Percentiles rank a stretch among this genome's conserved stretches.
These are phyloP conservation scores for Mamestra brassicae DNA, from an alignment of 2,888 invertebrate species.

Conservation along the genomic window DNA sequence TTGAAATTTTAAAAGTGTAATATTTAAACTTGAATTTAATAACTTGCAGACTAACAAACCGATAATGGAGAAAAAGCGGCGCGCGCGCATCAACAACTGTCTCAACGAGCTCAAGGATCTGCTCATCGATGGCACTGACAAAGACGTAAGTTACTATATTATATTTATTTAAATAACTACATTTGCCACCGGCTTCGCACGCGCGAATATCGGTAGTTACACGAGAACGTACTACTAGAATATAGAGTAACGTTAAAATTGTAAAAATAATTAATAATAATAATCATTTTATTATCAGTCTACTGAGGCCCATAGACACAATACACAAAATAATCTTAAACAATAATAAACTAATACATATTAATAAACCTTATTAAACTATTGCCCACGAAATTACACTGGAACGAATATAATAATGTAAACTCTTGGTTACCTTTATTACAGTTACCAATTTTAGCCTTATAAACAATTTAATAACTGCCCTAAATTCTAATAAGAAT, in stretches of 20 bases:
- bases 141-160: slow-evolving; percentile 94
- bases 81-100: slow-evolving; percentile 97
- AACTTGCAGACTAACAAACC: slow-evolving; percentile 95
- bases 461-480: background rate
- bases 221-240: too few species aligned
- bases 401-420: background rate
- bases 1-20: background rate
- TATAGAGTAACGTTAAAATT: too few species aligned
- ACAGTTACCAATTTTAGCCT: background rate
- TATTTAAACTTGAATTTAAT: slow-evolving; percentile 10
- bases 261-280: too few species aligned
- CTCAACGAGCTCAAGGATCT: slow-evolving; percentile 96
- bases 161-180: too few species aligned
- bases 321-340: too few species aligned
- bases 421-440: background rate
- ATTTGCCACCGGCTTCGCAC: background rate
- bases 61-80: slow-evolving; percentile 97
- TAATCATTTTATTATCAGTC: too few species aligned
- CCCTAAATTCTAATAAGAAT: slow-evolving; percentile 51
- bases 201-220: too few species aligned
- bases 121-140: slow-evolving; percentile 96
- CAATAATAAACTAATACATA: too few species aligned
- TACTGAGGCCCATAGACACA: too few species aligned
- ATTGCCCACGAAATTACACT: too few species aligned
- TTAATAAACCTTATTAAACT: too few species aligned